Base-by-base conservation (phyloP, 2,113 vertebrate genomes). In the Calcarius ornatus region DNA sequence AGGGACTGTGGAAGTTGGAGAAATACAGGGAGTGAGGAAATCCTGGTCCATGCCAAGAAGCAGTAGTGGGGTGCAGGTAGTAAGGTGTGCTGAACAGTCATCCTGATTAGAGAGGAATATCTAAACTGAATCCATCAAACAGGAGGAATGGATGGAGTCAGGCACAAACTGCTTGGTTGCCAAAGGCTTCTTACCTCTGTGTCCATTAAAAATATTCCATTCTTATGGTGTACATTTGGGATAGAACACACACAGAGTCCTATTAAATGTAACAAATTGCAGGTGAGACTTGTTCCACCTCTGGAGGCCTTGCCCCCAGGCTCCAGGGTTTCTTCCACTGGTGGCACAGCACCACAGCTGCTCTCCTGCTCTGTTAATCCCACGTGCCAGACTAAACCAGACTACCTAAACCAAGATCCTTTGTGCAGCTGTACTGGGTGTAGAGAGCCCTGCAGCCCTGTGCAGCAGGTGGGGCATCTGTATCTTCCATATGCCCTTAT, bases 291-390 rank as follows among this genome's bases (percentile, higher is more conserved):
- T 66, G 31, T 48, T 43, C 42, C 65, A 47, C 12, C 33, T 78
- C 51, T 3, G 11, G 2, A 37, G 82, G 53, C 57, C 50, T 77
- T 0, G 0, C 16, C 1, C 2, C 47, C 18, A 5, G 5, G 40
- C 64, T 63, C 33, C 47, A 38, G 73, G 47, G 38, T 51, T 84
- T 78, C 84, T 81, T 6, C 8, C 28, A 10, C 60, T 51, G 86
- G 54, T 2, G 33, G 56, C 50, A 27, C 10, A 54, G 23, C 84
- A 71, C 51, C 0, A 0, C 84, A 79, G 73, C 73, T 87, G 73
- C 42, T 72, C 37, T 78, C 11, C 66, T 3, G 2, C 81, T 77
- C 72, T 23, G 3, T 50, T 42, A 68, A 68, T 40, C 30, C 85
- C 61, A 43, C 15, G 3, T 24, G 53, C 53, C 53, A 50, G 60